These are phyloP conservation scores for Physeter macrocephalus DNA, from an alignment of 2,113 vertebrate species.

Conservation along the genomic window DNA sequence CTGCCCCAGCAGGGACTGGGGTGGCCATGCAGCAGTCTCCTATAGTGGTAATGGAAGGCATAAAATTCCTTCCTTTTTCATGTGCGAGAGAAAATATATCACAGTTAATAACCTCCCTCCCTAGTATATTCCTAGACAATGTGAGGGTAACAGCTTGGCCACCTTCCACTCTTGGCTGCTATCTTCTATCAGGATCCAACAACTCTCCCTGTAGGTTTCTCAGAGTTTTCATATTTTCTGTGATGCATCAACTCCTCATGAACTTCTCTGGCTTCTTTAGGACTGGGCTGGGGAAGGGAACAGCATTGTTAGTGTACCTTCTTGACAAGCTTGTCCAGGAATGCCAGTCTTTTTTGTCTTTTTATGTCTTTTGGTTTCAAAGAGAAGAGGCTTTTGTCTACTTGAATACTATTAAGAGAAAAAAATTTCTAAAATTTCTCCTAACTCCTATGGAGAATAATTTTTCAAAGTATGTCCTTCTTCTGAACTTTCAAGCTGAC, in stretches of 20 bases:
- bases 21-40: background rate
- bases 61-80: background rate
- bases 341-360: background rate
- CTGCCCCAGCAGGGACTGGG: no score
- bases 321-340: background rate
- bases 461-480: background rate
- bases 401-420: background rate
- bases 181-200: background rate
- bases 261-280: background rate
- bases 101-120: background rate
- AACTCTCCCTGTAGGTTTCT: background rate
- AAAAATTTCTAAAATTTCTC: background rate
- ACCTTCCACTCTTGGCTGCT: background rate
- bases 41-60: background rate
- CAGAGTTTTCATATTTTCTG: background rate
- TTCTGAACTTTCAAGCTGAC: background rate
- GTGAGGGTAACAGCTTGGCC: background rate
- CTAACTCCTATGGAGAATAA: background rate
- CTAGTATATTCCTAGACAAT: background rate
- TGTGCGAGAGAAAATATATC: background rate
- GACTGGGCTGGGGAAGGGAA: background rate
- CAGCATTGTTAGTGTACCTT: background rate
- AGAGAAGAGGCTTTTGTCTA: background rate
- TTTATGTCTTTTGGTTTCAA: background rate
- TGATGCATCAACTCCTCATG: background rate